These are phyloP conservation scores for Monopterus albus DNA, from an alignment of 2,113 vertebrate species.

Conservation along the genomic window DNA sequence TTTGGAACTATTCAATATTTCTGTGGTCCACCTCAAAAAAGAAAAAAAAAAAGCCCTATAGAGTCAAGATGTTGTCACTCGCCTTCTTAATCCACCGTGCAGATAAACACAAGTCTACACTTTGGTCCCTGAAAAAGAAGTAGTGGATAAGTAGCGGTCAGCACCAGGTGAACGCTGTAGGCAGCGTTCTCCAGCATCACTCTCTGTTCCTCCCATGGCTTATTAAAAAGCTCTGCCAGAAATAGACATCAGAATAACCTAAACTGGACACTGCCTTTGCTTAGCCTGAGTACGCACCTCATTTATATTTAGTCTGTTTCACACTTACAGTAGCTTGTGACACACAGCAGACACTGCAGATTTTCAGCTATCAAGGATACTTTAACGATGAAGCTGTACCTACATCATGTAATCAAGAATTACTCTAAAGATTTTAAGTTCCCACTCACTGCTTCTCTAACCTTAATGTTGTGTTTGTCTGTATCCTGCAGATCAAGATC, in stretches of 20 bases:
- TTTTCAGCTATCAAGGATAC: neutral
- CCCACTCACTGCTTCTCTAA: neutral
- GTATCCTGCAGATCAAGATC: constrained; percentile 94
- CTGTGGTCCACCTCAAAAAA: too few species aligned
- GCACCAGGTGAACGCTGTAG: constrained; percentile 37
- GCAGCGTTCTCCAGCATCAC: constrained; percentile 14
- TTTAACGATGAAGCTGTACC: neutral
- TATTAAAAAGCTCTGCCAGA: constrained; percentile 56
- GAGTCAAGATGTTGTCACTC: too few species aligned
- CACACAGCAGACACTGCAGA: constrained; percentile 33
- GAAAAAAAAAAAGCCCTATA: too few species aligned
- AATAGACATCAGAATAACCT: constrained; percentile 48
- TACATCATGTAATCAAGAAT: neutral
- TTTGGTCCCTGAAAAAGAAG: neutral
- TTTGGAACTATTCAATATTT: too few species aligned
- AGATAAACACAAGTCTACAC: constrained; percentile 3
- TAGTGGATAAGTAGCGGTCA: constrained; percentile 24
- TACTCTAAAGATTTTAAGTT: neutral
- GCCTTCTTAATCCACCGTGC: too few species aligned
- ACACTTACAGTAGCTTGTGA: constrained; percentile 18
- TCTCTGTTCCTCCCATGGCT: constrained; percentile 39
- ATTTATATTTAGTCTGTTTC: constrained; percentile 56
- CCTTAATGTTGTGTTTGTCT: neutral
- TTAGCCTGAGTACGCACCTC: constrained; percentile 6
- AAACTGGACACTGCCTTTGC: constrained; percentile 19